These are phyloP conservation scores for Eupithecia inturbata DNA, from an alignment of 2,888 invertebrate genomes.

Conservation along the genomic window DNA sequence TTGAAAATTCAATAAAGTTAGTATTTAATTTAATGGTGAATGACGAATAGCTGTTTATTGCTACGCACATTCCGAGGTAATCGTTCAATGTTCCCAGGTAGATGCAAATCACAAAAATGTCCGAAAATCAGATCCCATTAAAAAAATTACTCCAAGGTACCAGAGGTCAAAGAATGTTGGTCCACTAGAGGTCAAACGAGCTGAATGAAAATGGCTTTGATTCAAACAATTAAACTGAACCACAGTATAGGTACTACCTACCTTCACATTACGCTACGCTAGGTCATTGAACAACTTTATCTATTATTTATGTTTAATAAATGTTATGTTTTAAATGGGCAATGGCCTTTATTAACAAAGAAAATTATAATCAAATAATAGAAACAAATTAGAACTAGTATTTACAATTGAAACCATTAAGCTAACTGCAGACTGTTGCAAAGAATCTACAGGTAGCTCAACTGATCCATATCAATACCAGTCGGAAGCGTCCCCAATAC, in stretches of 20 bases:
- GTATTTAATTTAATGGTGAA: background rate
- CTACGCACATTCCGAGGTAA: background rate
- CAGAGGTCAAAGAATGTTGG: background rate
- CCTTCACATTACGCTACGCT: background rate
- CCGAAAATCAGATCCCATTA: background rate
- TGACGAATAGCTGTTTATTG: background rate
- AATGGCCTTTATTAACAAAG: too few relatives aligned
- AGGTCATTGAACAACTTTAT: background rate
- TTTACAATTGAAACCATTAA: too few relatives aligned
- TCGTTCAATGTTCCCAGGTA: background rate
- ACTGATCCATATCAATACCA: too few relatives aligned
- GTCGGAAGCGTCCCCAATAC: too few relatives aligned
- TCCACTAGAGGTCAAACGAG: background rate
- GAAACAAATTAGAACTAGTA: too few relatives aligned
- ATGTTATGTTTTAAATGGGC: background rate
- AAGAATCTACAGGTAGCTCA: too few relatives aligned
- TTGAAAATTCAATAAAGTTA: background rate
- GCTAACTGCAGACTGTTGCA: too few relatives aligned
- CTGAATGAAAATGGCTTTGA: slow-evolving; percentile 2
- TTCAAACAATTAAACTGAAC: slow-evolving; percentile 1
- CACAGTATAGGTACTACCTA: too few relatives aligned
- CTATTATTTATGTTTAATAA: background rate
- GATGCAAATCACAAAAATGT: background rate
- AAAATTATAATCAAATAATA: too few relatives aligned
- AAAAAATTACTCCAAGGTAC: background rate